Percentiles rank a stretch among this genome's conserved stretches.
Evolutionary conservation across 1,140 invertebrate species (phyloP).

Genomic region (Chlorops oryzae): DNA sequence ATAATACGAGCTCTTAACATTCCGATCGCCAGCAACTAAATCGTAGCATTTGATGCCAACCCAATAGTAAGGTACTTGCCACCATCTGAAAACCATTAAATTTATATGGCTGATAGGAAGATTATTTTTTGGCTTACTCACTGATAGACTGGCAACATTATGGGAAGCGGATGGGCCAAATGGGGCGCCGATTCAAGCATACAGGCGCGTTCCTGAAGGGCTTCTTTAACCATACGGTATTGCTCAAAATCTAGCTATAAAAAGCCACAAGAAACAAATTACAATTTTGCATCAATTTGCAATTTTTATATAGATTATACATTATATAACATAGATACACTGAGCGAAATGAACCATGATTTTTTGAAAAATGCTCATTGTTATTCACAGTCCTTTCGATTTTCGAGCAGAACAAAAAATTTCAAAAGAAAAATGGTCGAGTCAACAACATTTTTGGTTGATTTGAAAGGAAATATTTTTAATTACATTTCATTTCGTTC

Average conservation of each 20-base stretch:
- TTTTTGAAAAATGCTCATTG: too few relatives aligned
- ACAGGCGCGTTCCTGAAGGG: constrained; percentile 88
- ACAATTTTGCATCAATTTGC: too few relatives aligned
- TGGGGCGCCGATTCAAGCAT: constrained; percentile 95
- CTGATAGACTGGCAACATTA: constrained; percentile 98
- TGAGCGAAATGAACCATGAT: too few relatives aligned
- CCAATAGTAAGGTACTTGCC: constrained; percentile 99
- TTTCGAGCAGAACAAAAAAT: too few relatives aligned
- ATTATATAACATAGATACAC: too few relatives aligned
- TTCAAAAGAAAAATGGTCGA: too few relatives aligned
- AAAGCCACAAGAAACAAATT: not conserved
- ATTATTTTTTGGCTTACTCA: constrained; percentile 50
- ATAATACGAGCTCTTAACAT: constrained; percentile 92
- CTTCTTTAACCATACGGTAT: constrained; percentile 97
- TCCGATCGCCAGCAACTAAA: constrained; percentile 90
- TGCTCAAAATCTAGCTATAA: constrained; percentile 82
- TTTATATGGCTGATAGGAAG: not conserved
- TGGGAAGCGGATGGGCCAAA: constrained; percentile 91
- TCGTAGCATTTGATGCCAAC: constrained; percentile 98
- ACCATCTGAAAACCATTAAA: constrained; percentile 63
- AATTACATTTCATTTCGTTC: too few relatives aligned
- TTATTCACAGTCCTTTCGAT: too few relatives aligned
- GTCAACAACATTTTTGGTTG: too few relatives aligned
- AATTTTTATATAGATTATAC: too few relatives aligned
- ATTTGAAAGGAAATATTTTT: too few relatives aligned